Percentiles rank a stretch among this genome's conserved stretches.
Conservation (phyloP, 2,888 invertebrate species). For the Stenoptilia bipunctidactyla region DNA sequence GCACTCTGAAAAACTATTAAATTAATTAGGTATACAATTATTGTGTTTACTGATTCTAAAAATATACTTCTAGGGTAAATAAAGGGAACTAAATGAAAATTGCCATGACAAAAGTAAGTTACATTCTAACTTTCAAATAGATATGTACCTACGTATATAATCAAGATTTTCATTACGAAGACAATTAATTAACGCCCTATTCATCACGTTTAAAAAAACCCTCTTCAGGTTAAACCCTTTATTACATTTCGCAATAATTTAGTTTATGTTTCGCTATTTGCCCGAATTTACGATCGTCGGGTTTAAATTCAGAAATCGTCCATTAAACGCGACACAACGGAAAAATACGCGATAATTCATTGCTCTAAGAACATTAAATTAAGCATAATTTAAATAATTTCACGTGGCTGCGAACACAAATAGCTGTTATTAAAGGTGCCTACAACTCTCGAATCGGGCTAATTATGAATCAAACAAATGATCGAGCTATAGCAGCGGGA, state of each 20-base stretch:
- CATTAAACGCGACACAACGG: constrained; percentile 46
- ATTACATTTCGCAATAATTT: constrained; percentile 21
- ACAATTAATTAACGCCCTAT: no score
- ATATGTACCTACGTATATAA: no score
- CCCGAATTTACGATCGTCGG: constrained; percentile 42
- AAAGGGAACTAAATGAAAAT: no score
- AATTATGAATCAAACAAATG: constrained; percentile 20
- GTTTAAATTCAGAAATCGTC: constrained; percentile 47
- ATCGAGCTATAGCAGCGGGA: constrained; percentile 14
- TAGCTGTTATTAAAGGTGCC: constrained; percentile 49
- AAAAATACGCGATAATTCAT: constrained; percentile 51
- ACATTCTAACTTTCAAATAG: no score
- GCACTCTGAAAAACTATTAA: no score
- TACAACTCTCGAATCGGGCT: constrained; percentile 33
- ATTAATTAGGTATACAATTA: no score
- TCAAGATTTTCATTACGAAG: no score
- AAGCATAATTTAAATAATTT: constrained; percentile 60
- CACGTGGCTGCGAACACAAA: constrained; percentile 56
- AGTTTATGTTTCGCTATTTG: constrained; percentile 46
- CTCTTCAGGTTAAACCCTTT: no score
- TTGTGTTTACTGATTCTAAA: no score
- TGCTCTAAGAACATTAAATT: constrained; percentile 53
- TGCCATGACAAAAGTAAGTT: no score
- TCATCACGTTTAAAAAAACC: no score
- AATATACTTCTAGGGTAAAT: no score